These are phyloP conservation scores for Deroptyus accipitrinus DNA, from an alignment of 2,113 vertebrate genomes.

Conservation along the genomic window DNA sequence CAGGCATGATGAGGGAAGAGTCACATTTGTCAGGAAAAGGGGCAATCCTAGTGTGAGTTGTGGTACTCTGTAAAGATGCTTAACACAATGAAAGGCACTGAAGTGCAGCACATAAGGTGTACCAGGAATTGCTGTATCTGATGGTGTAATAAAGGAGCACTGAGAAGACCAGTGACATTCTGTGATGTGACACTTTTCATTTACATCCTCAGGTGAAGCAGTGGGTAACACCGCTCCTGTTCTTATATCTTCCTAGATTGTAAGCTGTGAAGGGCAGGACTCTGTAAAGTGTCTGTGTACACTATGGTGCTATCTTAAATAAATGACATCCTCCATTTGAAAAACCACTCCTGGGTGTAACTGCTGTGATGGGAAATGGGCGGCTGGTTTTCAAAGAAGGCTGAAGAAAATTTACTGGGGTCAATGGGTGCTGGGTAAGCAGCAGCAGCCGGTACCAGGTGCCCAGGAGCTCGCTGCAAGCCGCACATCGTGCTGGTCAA, in stretches of 20 bases:
- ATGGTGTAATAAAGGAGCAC: not conserved
- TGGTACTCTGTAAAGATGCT: not conserved
- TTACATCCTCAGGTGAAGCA: not conserved
- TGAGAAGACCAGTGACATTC: not conserved
- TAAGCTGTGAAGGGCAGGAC: not conserved
- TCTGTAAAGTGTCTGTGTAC: not conserved
- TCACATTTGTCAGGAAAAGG: not conserved
- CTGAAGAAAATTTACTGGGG: not conserved
- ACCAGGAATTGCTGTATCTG: not conserved
- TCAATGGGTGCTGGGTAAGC: not conserved
- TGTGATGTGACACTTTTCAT: not conserved
- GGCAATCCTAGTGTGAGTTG: not conserved
- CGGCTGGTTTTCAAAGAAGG: not conserved
- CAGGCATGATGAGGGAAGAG: rapidly evolving
- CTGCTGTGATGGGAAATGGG: not conserved
- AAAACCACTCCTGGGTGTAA: not conserved
- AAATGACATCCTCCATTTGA: not conserved
- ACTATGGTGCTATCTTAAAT: not conserved
- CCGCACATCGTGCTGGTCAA: rapidly evolving
- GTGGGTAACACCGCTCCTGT: not conserved
- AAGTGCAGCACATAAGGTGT: not conserved
- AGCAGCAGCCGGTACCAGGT: not conserved
- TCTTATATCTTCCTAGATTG: not conserved
- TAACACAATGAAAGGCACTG: not conserved
- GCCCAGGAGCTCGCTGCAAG: not conserved